Percentiles rank a stretch among this genome's conserved stretches.
Conservation (phyloP, 2,888 invertebrate genomes). For the Tetanocera ferruginea region DNA sequence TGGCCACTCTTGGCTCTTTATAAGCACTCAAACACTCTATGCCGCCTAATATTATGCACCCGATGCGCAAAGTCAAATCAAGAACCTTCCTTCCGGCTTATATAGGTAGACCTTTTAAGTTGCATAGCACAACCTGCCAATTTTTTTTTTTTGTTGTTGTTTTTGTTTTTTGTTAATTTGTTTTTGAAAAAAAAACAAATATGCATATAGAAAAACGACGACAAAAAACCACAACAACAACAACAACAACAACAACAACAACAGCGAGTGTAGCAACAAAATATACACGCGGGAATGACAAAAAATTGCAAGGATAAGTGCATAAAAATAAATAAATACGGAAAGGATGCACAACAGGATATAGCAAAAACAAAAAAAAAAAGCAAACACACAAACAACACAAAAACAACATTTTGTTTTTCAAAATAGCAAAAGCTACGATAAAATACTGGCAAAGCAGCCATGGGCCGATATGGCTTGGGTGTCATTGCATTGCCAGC, state of each 20-base stretch:
- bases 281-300: conserved; percentile 1
- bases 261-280: background rate
- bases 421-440: background rate
- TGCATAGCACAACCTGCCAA: background rate
- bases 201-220: conserved; percentile 8
- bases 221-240: background rate
- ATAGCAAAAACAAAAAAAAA: background rate
- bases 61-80: conserved; percentile 37
- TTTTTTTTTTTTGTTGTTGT: background rate
- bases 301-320: conserved; percentile 20
- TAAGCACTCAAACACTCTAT: conserved; percentile 12
- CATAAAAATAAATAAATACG: conserved; percentile 26
- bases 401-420: conserved; percentile 2
- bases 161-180: background rate
- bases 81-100: conserved; percentile 29
- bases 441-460: background rate
- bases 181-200: background rate
- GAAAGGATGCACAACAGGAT: background rate
- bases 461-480: background rate
- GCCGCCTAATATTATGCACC: conserved; percentile 27
- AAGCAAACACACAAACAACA: background rate
- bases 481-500: no score
- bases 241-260: background rate
- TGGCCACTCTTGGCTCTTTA: conserved; percentile 17
- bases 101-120: conserved; percentile 12